Evolutionary conservation across 1,140 invertebrate species (phyloP).

Genomic region (Pinna nobilis): DNA sequence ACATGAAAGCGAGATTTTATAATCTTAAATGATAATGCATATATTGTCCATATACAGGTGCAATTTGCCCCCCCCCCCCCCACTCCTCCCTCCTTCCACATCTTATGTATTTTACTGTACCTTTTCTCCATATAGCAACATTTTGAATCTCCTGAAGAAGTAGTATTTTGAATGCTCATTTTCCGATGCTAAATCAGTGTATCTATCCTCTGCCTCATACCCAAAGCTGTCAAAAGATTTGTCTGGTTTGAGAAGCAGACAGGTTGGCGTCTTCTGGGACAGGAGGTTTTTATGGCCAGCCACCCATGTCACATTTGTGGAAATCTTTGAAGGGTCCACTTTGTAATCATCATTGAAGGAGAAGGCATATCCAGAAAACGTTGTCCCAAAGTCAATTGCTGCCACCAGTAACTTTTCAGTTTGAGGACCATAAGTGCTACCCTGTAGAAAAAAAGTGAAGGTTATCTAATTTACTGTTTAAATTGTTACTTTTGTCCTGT

Average conservation of each 20-base stretch:
- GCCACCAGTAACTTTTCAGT: slow-evolving; percentile 75
- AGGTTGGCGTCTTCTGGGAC: slow-evolving; percentile 79
- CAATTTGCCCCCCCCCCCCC: no score
- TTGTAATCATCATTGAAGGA: slow-evolving; percentile 71
- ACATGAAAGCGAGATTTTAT: no score
- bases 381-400: slow-evolving; percentile 80
- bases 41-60: no score
- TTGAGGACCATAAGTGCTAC: no score
- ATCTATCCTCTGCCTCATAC: slow-evolving; percentile 77
- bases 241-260: slow-evolving; percentile 76
- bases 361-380: slow-evolving; percentile 79
- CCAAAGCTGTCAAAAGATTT: slow-evolving; percentile 79
- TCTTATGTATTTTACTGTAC: no score
- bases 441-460: no score
- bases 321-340: slow-evolving; percentile 64
- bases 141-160: slow-evolving; percentile 80
- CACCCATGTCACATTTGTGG: slow-evolving; percentile 79
- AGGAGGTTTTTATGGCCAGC: slow-evolving; percentile 76
- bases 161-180: slow-evolving; percentile 77
- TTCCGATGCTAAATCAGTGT: slow-evolving; percentile 76
- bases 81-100: no score
- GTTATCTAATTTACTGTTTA: no score
- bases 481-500: no score
- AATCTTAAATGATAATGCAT: no score
- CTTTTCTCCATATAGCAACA: slow-evolving; percentile 74